Conservation (phyloP, 2,797 vertebrate genomes). For the Chanos chanos region DNA sequence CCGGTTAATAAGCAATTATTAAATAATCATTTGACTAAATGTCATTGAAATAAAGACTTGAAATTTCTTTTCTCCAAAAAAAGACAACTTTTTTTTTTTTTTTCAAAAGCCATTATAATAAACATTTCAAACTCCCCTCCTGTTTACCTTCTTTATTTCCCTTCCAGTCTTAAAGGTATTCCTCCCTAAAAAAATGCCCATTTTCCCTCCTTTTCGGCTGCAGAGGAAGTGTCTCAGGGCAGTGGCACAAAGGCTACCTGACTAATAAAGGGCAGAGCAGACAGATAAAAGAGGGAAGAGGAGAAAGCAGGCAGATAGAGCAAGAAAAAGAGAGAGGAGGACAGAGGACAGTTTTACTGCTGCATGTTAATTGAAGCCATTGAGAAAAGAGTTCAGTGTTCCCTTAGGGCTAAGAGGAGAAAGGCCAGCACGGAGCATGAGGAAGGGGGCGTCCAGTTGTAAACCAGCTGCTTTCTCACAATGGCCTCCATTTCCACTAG, state of each 20-base stretch:
- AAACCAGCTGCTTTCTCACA: slow-evolving; percentile 68
- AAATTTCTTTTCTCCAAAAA: no score
- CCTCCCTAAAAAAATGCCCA: slow-evolving; percentile 35
- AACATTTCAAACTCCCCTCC: background rate
- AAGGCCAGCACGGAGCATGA: slow-evolving; percentile 47
- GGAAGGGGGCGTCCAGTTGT: slow-evolving; percentile 56
- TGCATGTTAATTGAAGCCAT: slow-evolving; percentile 65
- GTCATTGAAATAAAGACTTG: no score
- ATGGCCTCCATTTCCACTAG: slow-evolving; percentile 47
- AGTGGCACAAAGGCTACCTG: slow-evolving; percentile 61
- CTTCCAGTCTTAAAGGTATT: slow-evolving; percentile 38
- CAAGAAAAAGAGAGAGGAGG: slow-evolving; percentile 37
- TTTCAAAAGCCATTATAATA: background rate
- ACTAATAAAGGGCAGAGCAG: slow-evolving; percentile 63
- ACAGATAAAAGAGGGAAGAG: slow-evolving; percentile 56
- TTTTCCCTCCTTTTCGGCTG: slow-evolving; percentile 54
- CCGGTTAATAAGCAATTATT: no score
- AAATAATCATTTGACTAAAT: no score
- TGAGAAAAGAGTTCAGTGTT: slow-evolving; percentile 63
- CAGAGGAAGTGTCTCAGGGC: slow-evolving; percentile 54
- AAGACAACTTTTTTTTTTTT: background rate
- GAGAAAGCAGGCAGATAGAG: slow-evolving; percentile 49
- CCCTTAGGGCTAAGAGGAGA: slow-evolving; percentile 60
- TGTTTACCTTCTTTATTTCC: slow-evolving; percentile 29
- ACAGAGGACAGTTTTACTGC: slow-evolving; percentile 64